These are phyloP conservation scores for Bombus superbus DNA, from an alignment of 1,140 invertebrate genomes.

Conservation along the genomic window DNA sequence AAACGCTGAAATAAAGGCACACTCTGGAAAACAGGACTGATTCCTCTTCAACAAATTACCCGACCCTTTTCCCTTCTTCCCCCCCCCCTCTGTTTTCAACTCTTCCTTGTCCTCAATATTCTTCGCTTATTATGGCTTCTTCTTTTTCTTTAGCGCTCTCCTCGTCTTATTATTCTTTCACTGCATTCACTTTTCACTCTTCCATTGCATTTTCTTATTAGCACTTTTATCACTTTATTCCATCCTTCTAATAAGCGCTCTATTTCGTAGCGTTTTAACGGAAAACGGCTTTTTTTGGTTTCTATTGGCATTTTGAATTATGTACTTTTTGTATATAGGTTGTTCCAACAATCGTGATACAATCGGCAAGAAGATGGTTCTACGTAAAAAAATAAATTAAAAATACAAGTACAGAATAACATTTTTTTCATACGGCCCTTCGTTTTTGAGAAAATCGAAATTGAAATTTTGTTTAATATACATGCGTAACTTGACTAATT, in stretches of 20 bases:
- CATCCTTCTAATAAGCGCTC: neutral
- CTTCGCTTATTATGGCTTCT: neutral
- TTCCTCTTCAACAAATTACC: slow-evolving; percentile 51
- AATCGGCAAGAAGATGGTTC: neutral
- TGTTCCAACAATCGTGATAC: neutral
- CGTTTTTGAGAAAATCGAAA: neutral
- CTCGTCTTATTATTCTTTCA: neutral
- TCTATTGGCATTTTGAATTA: neutral
- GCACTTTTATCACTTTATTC: too few species aligned
- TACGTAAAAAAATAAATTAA: neutral
- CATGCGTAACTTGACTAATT: too few species aligned
- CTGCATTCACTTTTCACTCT: neutral
- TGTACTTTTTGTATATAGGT: neutral
- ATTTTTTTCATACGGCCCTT: neutral
- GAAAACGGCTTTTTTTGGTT: neutral
- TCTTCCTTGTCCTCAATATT: neutral
- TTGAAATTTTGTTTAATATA: too few species aligned
- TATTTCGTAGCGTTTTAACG: neutral
- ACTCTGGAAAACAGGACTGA: slow-evolving; percentile 43
- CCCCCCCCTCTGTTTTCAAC: neutral
- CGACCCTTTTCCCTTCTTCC: slow-evolving; percentile 3
- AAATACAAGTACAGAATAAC: neutral
- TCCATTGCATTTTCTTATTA: neutral
- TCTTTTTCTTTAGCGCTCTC: neutral
- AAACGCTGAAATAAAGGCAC: slow-evolving; percentile 64